Conservation (phyloP, 2,113 vertebrate genomes). For the Cyanistes caeruleus region DNA sequence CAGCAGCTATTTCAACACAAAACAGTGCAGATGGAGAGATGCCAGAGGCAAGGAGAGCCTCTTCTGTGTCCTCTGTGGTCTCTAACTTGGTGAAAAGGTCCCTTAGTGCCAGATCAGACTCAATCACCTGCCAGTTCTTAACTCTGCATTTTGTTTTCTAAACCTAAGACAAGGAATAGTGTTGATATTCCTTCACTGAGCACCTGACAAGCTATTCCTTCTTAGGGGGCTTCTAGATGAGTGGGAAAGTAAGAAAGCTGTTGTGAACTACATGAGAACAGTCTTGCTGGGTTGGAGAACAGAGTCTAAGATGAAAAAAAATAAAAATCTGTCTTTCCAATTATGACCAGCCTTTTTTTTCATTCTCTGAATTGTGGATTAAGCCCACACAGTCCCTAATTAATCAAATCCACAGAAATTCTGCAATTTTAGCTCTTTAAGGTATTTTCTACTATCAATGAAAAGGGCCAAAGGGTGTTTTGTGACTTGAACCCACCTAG, state of each 20-base stretch:
- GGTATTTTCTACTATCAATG: background rate
- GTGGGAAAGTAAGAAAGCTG: background rate
- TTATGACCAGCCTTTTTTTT: background rate
- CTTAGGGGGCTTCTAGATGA: background rate
- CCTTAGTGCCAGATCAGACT: background rate
- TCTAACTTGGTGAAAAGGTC: background rate
- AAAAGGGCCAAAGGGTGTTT: background rate
- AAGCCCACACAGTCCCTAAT: background rate
- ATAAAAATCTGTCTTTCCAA: background rate
- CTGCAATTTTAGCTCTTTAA: background rate
- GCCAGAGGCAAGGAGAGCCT: background rate
- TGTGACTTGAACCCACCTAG: background rate
- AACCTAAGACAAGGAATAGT: background rate
- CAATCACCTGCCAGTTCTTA: background rate
- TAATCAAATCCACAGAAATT: background rate
- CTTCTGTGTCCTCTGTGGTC: background rate
- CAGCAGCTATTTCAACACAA: background rate
- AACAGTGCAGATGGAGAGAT: background rate
- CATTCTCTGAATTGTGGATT: background rate
- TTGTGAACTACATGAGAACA: background rate
- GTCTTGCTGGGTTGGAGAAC: background rate
- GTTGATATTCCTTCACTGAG: background rate
- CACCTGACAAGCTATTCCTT: background rate
- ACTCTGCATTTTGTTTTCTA: background rate
- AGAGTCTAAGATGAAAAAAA: background rate